Evolutionary conservation across 2,888 invertebrate species (phyloP), one percentile per base, ranked within the genome.

Genomic region (Pedicia rivosa): DNA sequence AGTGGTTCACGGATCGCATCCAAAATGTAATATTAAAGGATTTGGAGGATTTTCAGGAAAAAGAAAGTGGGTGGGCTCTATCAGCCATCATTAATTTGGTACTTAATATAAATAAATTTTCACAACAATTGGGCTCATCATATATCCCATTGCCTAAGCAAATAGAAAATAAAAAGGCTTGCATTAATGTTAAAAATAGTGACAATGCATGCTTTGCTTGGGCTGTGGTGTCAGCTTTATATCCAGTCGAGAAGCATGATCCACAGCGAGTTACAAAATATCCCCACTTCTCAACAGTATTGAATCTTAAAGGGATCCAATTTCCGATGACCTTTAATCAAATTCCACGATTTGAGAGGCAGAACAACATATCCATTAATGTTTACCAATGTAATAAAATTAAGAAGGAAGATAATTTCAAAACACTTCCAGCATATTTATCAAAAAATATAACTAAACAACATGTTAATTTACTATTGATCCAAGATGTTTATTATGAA

Each of bases 21-120:
- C 8, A 13, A 14, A 5, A n/a, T 12, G 8, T 14, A 4, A 28
- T 28, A 13, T 14, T 28, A 28, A 6, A 14, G 28, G 28, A 28
- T 28, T 17, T 47, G 12, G 47, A 49, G 36, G 46, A 48, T 32
- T 50, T 49, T 38, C 44, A 48, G 35, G 46, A 48, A 16, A 39
- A 41, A 5, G 44, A 45, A 13, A 43, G 39, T 16, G 48, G 48
- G 2, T 48, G 47, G 47, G 29, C 45, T 2, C 34, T 50, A 28
- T 20, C 33, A n/a, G 32, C 31, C 49, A 13, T 16, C 9, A 30
- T 30, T 17, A 13, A 30, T 5, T 10, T 36, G 4, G 25, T 49
- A 1, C 41, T 48, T 29, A 37, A 47, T 5, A 44, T 44, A 30
- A 43, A 46, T 30, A 30, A 30, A 26, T 48, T 39, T 36, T 41